Conservation (phyloP, 1,140 invertebrate genomes). For the Ylistrum balloti region DNA sequence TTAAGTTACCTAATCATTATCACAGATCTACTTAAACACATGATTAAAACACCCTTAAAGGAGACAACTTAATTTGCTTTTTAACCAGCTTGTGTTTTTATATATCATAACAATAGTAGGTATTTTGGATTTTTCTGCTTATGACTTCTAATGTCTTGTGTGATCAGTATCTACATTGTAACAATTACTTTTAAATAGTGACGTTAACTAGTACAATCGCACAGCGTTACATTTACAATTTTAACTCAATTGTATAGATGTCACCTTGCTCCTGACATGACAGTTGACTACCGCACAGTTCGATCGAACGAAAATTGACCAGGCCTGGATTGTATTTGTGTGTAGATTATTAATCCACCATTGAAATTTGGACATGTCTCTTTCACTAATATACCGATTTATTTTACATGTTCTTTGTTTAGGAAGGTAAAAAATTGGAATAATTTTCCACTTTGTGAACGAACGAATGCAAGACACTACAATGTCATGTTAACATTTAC, state of each 20-base stretch:
- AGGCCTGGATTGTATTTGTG: neutral
- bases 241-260: slow-evolving; percentile 28
- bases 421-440: neutral
- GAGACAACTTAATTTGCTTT: neutral
- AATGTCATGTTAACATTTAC: slow-evolving; percentile 35
- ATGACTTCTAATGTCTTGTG: neutral
- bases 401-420: neutral
- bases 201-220: slow-evolving; percentile 12
- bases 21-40: neutral
- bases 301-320: neutral
- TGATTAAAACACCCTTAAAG: neutral
- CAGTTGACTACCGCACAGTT: slow-evolving; percentile 8
- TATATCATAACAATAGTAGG: neutral
- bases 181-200: neutral
- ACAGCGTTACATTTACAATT: neutral
- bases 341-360: neutral
- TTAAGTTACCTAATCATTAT: neutral
- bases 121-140: neutral
- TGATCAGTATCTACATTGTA: slow-evolving; percentile 21
- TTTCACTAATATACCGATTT: neutral
- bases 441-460: neutral
- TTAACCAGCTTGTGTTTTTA: neutral
- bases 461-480: neutral
- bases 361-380: slow-evolving; percentile 1
- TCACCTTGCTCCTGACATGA: slow-evolving; percentile 30